phyloP scores from a whole-genome alignment of 2,888 invertebrate species.

The Acronicta leporina region DNA sequence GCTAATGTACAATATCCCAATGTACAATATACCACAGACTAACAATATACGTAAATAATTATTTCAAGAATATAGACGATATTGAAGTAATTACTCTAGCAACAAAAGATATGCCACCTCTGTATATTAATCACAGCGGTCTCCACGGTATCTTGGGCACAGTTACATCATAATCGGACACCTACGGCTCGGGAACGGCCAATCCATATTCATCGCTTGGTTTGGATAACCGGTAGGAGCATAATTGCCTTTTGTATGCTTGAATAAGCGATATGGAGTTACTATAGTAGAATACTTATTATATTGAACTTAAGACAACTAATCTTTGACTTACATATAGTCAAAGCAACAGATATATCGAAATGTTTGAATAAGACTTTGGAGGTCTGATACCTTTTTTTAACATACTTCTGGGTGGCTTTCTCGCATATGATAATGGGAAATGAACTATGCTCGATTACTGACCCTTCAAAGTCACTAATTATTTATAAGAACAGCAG shows the following conservation, averaged over 20 bases:
- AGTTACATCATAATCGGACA: slow-evolving; percentile 78
- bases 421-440: no score
- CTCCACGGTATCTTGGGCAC: slow-evolving; percentile 46
- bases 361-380: slow-evolving; percentile 15
- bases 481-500: no score
- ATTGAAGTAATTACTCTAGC: neutral
- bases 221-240: slow-evolving; percentile 73
- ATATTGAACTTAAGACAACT: slow-evolving; percentile 1
- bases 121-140: slow-evolving; percentile 26
- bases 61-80: no score
- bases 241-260: slow-evolving; percentile 65
- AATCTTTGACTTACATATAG: no score
- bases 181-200: slow-evolving; percentile 66
- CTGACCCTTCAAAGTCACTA: no score
- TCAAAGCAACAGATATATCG: no score
- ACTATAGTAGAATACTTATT: slow-evolving; percentile 17
- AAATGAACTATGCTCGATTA: no score
- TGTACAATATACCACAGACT: no score
- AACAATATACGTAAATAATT: no score
- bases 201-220: slow-evolving; percentile 79
- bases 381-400: no score
- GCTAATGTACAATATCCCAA: no score
- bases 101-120: slow-evolving; percentile 36
- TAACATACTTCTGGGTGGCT: no score
- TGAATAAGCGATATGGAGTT: slow-evolving; percentile 39